Conservation (phyloP, 2,113 vertebrate genomes). For the Boleophthalmus pectinirostris region DNA sequence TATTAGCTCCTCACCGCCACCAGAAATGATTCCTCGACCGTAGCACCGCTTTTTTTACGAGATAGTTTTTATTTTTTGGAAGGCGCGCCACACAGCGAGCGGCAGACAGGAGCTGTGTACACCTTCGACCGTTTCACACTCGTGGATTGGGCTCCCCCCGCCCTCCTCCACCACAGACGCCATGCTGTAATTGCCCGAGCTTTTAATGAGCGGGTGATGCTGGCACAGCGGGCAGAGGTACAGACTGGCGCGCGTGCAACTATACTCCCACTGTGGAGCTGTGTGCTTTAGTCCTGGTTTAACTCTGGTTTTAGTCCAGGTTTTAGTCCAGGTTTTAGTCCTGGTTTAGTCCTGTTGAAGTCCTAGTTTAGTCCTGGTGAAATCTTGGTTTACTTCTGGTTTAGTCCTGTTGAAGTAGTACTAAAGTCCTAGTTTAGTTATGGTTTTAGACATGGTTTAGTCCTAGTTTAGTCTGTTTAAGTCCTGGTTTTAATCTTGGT, state of each 20-base stretch:
- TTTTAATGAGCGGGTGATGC: conserved; percentile 55
- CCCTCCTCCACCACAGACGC: conserved; percentile 51
- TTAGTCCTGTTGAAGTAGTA: too few species aligned
- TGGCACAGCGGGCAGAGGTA: conserved; percentile 28
- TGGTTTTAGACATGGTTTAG: too few species aligned
- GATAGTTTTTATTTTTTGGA: conserved; percentile 36
- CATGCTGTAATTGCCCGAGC: conserved; percentile 55
- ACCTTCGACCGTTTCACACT: conserved; percentile 36
- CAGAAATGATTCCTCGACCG: conserved; percentile 32
- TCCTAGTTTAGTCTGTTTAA: too few species aligned
- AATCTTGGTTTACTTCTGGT: too few species aligned
- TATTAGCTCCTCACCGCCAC: conserved; percentile 56
- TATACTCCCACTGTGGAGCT: conserved; percentile 16
- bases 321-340: too few species aligned
- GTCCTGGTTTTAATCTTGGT: too few species aligned
- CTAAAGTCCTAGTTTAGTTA: too few species aligned
- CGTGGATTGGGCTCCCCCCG: conserved; percentile 37
- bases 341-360: too few species aligned
- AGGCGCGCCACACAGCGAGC: conserved; percentile 55
- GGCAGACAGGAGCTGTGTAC: conserved; percentile 15
- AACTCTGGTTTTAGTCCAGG: too few species aligned
- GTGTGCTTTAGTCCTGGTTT: too few species aligned
- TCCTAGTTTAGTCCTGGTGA: too few species aligned
- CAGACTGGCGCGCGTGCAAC: conserved; percentile 1
- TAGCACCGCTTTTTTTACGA: conserved; percentile 62